These are phyloP conservation scores for Girardinichthys multiradiatus DNA, from an alignment of 2,113 vertebrate genomes.

Conservation along the genomic window DNA sequence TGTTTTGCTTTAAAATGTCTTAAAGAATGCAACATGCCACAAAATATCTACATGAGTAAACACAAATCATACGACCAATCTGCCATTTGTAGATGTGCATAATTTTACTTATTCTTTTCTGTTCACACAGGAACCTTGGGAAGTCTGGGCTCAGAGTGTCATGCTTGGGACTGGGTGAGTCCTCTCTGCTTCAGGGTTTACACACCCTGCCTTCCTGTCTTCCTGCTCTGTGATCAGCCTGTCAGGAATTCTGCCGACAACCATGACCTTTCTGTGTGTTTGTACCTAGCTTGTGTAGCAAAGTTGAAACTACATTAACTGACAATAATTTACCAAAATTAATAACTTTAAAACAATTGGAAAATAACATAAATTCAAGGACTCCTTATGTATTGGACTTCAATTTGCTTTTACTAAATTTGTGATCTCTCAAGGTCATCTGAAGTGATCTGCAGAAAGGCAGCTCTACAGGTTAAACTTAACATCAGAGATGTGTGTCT, in stretches of 20 bases:
- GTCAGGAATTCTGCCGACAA: too few relatives aligned
- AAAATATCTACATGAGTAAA: not conserved
- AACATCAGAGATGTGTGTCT: not conserved
- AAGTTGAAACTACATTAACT: too few relatives aligned
- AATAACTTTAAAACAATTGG: not conserved
- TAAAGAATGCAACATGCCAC: too few relatives aligned
- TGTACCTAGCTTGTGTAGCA: too few relatives aligned
- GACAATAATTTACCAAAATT: too few relatives aligned
- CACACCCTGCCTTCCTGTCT: not conserved
- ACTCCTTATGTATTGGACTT: not conserved
- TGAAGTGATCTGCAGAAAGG: too few relatives aligned
- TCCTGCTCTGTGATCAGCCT: not conserved
- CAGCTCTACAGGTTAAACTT: not conserved
- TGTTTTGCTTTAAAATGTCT: not conserved
- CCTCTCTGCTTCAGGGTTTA: not conserved
- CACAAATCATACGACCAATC: not conserved
- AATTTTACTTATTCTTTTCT: not conserved
- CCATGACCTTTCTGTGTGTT: too few relatives aligned
- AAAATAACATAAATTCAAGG: not conserved
- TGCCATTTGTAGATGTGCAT: not conserved
- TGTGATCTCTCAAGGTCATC: too few relatives aligned
- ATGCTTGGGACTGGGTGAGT: slow-evolving; percentile 93
- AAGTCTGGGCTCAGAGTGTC: slow-evolving; percentile 95
- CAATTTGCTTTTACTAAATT: not conserved
- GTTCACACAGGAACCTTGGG: slow-evolving; percentile 89